phyloP scores from a whole-genome alignment of 2,113 vertebrate genomes.

The Embiotoca jacksoni region DNA sequence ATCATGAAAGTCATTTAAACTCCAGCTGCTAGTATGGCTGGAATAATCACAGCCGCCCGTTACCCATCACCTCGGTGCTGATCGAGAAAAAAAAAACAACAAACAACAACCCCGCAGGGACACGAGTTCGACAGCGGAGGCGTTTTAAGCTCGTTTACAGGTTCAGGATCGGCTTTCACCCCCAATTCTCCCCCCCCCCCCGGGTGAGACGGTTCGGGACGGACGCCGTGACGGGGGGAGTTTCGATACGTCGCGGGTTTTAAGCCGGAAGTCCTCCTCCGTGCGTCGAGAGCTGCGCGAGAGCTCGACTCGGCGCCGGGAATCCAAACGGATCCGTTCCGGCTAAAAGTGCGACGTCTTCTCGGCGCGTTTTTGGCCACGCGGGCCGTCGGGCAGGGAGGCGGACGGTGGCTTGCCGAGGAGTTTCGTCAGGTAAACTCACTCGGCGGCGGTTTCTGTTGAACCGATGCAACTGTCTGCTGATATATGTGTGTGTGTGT shows the following conservation, averaged over 20 bases:
- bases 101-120: conserved; percentile 22
- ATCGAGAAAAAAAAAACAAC: conserved; percentile 14
- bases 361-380: background rate
- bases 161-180: conserved; percentile 26
- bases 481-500: conserved; percentile 18
- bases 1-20: too few relatives aligned
- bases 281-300: background rate
- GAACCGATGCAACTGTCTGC: conserved; percentile 26
- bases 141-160: conserved; percentile 8
- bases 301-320: background rate
- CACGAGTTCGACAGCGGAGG: conserved; percentile 15
- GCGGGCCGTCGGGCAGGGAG: background rate
- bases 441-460: conserved; percentile 27
- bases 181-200: background rate
- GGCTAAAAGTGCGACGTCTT: conserved; percentile 13
- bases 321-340: background rate
- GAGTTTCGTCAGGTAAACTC: conserved; percentile 32
- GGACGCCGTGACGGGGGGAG: too few relatives aligned
- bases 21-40: too few relatives aligned
- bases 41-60: conserved; percentile 3
- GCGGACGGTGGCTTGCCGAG: too few relatives aligned
- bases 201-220: background rate
- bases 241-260: too few relatives aligned
- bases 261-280: too few relatives aligned
- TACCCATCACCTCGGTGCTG: conserved; percentile 19